Conservation (phyloP, 2,888 invertebrate genomes). For the Cantharis rufa region DNA sequence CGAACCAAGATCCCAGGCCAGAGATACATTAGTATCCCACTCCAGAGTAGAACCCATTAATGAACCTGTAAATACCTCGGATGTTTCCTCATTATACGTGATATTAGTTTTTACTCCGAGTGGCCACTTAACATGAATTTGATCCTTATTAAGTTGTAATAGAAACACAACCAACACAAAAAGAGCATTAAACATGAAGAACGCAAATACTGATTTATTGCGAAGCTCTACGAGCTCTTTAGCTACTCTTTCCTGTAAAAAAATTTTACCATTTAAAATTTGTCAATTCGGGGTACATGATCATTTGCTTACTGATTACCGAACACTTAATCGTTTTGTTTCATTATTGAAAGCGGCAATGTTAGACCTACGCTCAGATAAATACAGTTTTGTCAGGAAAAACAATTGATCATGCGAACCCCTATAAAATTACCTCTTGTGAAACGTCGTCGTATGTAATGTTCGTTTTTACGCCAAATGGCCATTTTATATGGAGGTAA, state of each 20-base stretch:
- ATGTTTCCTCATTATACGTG: constrained; percentile 89
- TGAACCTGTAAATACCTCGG: constrained; percentile 70
- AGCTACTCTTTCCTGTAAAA: constrained; percentile 83
- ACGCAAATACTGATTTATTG: constrained; percentile 96
- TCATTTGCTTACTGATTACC: constrained; percentile 40
- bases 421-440: constrained; percentile 80
- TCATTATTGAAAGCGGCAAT: background rate
- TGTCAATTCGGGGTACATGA: constrained; percentile 64
- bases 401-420: constrained; percentile 41
- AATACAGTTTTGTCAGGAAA: constrained; percentile 9
- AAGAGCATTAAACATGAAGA: constrained; percentile 99
- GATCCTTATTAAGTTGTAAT: constrained; percentile 98
- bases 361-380: background rate
- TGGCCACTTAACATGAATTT: constrained; percentile 97
- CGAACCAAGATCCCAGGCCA: constrained; percentile 42
- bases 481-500: constrained; percentile 94
- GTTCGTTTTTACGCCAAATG: constrained; percentile 91
- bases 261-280: constrained; percentile 52
- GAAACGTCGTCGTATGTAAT: constrained; percentile 88
- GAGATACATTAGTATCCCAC: constrained; percentile 51
- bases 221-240: constrained; percentile 90
- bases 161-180: constrained; percentile 99
- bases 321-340: background rate
- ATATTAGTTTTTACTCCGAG: constrained; percentile 93
- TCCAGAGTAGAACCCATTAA: constrained; percentile 30